Evolutionary conservation across 2,888 invertebrate genomes (phyloP).

Genomic region (Phalera bucephala): DNA sequence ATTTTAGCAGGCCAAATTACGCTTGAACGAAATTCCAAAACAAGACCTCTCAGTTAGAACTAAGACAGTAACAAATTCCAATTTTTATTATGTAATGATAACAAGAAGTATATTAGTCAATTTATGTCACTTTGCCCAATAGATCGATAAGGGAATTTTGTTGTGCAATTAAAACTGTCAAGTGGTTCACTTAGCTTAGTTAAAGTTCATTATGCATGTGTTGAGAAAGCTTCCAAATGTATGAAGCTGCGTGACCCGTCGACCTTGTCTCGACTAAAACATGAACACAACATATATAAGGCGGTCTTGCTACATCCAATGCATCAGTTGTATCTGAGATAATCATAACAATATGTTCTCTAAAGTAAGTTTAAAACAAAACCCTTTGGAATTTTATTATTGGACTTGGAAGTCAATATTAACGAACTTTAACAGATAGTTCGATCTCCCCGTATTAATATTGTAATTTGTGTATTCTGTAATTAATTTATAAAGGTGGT

Average conservation of each 20-base stretch:
- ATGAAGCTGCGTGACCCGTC: slow-evolving; percentile 56
- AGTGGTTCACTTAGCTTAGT: slow-evolving; percentile 9
- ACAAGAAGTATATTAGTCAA: background rate
- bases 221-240: slow-evolving; percentile 31
- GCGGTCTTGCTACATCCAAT: slow-evolving; percentile 36
- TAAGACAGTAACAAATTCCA: too few relatives aligned
- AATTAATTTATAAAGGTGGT: too few relatives aligned
- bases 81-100: background rate
- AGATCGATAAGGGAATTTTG: background rate
- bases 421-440: too few relatives aligned
- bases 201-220: slow-evolving; percentile 4
- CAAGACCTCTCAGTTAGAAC: too few relatives aligned
- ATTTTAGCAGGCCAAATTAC: too few relatives aligned
- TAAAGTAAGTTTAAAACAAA: slow-evolving; percentile 59
- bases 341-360: slow-evolving; percentile 62
- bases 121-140: slow-evolving; percentile 1
- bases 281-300: slow-evolving; percentile 57
- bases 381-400: background rate
- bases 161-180: slow-evolving; percentile 22
- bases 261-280: slow-evolving; percentile 65
- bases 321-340: slow-evolving; percentile 55
- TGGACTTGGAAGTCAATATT: too few relatives aligned
- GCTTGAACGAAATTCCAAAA: too few relatives aligned
- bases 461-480: too few relatives aligned
- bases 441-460: too few relatives aligned